A percentile compares a stretch with the other conserved stretches of the same genome.
These are phyloP conservation scores for Diarsia mendica DNA, from an alignment of 2,888 invertebrate species.

Conservation along the genomic window DNA sequence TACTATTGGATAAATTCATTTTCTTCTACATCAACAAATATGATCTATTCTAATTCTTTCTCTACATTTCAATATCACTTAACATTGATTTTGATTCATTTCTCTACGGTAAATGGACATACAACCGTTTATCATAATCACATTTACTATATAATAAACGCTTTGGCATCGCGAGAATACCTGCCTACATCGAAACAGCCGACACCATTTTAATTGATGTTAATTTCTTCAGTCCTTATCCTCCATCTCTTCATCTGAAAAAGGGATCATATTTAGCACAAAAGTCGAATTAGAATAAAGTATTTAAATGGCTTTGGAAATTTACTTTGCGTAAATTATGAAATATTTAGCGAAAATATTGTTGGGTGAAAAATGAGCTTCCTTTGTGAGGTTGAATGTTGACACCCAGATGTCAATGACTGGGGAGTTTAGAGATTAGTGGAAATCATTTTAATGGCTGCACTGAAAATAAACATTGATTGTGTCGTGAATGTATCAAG, in stretches of 20 bases:
- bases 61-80: conserved; percentile 72
- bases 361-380: not conserved
- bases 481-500: conserved; percentile 10
- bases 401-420: conserved; percentile 25
- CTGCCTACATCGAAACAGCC: conserved; percentile 63
- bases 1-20: conserved; percentile 80
- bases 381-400: not conserved
- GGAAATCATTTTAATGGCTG: conserved; percentile 34
- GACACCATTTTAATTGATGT: conserved; percentile 68
- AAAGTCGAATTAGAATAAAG: conserved; percentile 35
- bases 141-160: conserved; percentile 72
- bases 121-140: conserved; percentile 84
- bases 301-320: conserved; percentile 41
- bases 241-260: conserved; percentile 85
- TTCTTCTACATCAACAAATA: conserved; percentile 80
- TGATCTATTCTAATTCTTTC: conserved; percentile 69
- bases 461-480: conserved; percentile 26
- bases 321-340: conserved; percentile 33
- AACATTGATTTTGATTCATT: conserved; percentile 77
- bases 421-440: conserved; percentile 11
- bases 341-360: conserved; percentile 21
- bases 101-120: conserved; percentile 89
- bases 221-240: conserved; percentile 70
- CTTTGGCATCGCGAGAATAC: conserved; percentile 86
- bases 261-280: conserved; percentile 45